Percentiles rank a stretch among this genome's conserved stretches.
These are phyloP conservation scores for Hybos culiciformis DNA, from an alignment of 2,888 invertebrate genomes.

Conservation along the genomic window DNA sequence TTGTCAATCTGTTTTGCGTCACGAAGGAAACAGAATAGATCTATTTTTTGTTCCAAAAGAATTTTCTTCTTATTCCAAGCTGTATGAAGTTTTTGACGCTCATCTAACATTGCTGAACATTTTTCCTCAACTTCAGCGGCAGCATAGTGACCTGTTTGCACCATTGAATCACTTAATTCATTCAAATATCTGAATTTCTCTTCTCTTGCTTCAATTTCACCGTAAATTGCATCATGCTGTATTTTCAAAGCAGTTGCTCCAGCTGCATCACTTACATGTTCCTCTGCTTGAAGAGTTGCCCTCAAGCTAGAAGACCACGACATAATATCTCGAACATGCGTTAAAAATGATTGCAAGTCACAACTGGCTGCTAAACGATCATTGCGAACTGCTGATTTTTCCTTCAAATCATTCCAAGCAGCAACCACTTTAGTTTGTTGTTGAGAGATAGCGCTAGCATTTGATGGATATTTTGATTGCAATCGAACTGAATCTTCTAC, in stretches of 20 bases:
- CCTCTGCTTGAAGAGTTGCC: slow-evolving; percentile 62
- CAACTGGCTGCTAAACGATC: slow-evolving; percentile 75
- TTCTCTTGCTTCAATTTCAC: slow-evolving; percentile 81
- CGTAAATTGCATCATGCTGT: slow-evolving; percentile 68
- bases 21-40: slow-evolving; percentile 84
- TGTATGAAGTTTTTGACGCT: slow-evolving; percentile 61
- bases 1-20: slow-evolving; percentile 89
- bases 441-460: slow-evolving; percentile 76
- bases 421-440: slow-evolving; percentile 75
- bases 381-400: slow-evolving; percentile 63
- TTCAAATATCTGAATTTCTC: slow-evolving; percentile 61
- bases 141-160: slow-evolving; percentile 73
- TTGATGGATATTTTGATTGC: slow-evolving; percentile 80
- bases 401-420: slow-evolving; percentile 78
- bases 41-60: slow-evolving; percentile 78
- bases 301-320: slow-evolving; percentile 76
- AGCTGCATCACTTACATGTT: slow-evolving; percentile 67
- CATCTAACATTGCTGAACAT: slow-evolving; percentile 61
- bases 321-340: slow-evolving; percentile 73
- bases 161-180: slow-evolving; percentile 66
- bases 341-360: slow-evolving; percentile 77
- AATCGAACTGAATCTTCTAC: slow-evolving; percentile 86
- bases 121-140: slow-evolving; percentile 66
- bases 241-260: slow-evolving; percentile 68
- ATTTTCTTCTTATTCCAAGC: slow-evolving; percentile 85